Evolutionary conservation across 2,797 vertebrate species (phyloP), one percentile per base, ranked within the genome.

Genomic region (Peromyscus nudipes): DNA sequence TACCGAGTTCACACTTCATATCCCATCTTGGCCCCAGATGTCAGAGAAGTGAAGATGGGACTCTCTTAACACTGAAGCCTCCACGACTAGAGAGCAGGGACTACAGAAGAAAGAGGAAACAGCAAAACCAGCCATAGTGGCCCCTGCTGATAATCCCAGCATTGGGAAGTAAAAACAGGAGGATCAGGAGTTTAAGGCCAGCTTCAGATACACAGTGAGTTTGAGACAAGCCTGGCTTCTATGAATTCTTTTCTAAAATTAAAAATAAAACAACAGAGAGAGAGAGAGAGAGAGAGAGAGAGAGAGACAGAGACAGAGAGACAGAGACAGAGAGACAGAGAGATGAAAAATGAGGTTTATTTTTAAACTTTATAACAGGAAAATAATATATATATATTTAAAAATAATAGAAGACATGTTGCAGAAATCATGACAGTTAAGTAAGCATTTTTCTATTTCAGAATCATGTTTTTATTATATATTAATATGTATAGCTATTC

Each of bases 31-130:
- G 25, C 52, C 46, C 27, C 13, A 93, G 87, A 67, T 55, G 40
- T 75, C 60, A 60, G 43, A 92, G 85, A 94, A 84, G 37, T 77
- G 89, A 97, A 81, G 76, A 29, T 89, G 46, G 49, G 19, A 60
- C 80, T 96, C 90, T 84, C 29, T 65, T 27, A 86, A 34, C 67
- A 82, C 67, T 92, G 83, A 84, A 73, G 64, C 25, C 92, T 43
- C 17, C 69, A 90, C 21, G 37, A 67, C 52, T 69, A 31, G 23
- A 87, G 19, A 82, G 4, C 19, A 82, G 25, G 21, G 19, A 87
- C 37, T 37, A 40, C 5, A 86, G 37, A 65, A 71, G 6, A 64
- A n/a, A 5, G 49, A 88, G 12, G 55, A 40, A 83, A 57, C n/a
- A 73, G 40, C 14, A 73, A 12, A 14, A 77, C 10, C 4, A 21